Evolutionary conservation across 2,797 vertebrate species (phyloP).

Genomic region (Semotilus atromaculatus): DNA sequence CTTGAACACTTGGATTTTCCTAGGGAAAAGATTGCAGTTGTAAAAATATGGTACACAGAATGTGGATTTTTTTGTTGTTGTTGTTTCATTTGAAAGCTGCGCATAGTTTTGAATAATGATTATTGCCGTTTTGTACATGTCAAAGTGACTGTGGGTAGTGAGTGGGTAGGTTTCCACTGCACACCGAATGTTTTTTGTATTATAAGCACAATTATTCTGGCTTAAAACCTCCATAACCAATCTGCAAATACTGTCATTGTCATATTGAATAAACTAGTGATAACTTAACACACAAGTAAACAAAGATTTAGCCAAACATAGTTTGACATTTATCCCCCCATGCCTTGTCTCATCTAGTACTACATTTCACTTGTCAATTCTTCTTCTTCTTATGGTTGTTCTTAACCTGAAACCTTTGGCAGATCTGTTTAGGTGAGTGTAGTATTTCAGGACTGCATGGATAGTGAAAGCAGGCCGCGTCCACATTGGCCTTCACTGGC

Average conservation of each 20-base stretch:
- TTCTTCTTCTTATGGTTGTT: neutral
- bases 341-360: neutral
- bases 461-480: conserved; percentile 15
- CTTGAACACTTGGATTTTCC: neutral
- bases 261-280: neutral
- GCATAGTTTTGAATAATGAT: conserved; percentile 11
- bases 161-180: conserved; percentile 1
- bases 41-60: neutral
- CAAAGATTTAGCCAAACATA: neutral
- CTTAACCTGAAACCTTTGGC: neutral
- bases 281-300: neutral
- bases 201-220: neutral
- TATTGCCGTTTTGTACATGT: neutral
- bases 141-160: neutral
- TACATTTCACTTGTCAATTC: neutral
- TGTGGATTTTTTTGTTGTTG: neutral
- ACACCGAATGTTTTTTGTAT: neutral
- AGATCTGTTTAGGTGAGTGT: conserved; percentile 15
- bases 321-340: neutral
- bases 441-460: conserved; percentile 7
- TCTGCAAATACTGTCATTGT: neutral
- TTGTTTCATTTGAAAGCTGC: neutral
- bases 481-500: conserved; percentile 41
- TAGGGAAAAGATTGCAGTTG: neutral
- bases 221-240: neutral